Base-by-base conservation (phyloP, 2,113 vertebrate species). In the Apaloderma vittatum region DNA sequence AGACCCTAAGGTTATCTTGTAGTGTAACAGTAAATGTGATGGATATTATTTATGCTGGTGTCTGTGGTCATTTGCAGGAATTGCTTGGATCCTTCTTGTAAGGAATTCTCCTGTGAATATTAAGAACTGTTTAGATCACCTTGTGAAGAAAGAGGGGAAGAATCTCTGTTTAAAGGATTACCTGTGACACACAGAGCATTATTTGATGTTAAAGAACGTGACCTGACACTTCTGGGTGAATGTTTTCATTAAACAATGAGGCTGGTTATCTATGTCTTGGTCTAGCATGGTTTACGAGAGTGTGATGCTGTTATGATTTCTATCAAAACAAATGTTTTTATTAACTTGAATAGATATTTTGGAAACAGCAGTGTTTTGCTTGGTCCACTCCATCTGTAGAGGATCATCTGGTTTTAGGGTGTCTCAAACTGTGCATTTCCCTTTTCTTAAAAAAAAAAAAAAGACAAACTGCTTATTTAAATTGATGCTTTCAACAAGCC, bases 1-100 rank as follows among this genome's bases (percentile, higher is more conserved):
- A 52, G 34, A 23, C 21, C 22, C 24, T 80, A 21, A 48, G 32
- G 32, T 75, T 92, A 49, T 76, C 71, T 71, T 1, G 2, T 5
- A 48, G 66, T 17, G 16, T 43, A 70, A 27, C n/a, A 61, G 62
- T 61, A 70, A 66, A 61, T 59, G 21, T 20, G 37, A 71, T 52
- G 85, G 71, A 36, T 27, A 4, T 73, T 86, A 27, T 58, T 87
- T 34, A 27, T 0, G 0, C 27, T 0, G 0, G 57, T 78, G 21
- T 34, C 62, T 93, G 19, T 54, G 71, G 36, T 59, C 30, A n/a
- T 58, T 62, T 86, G 29, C 32, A 63, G 17, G 22, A 34, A 8
- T 12, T 49, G 36, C 21, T 75, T 1, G 2, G 45, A 57, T 59
- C 40, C 23, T 68, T 88, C 54, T 48, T 76, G 19, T 40, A 49